Conservation (phyloP, 2,888 invertebrate genomes). For the Eupithecia abbreviata region DNA sequence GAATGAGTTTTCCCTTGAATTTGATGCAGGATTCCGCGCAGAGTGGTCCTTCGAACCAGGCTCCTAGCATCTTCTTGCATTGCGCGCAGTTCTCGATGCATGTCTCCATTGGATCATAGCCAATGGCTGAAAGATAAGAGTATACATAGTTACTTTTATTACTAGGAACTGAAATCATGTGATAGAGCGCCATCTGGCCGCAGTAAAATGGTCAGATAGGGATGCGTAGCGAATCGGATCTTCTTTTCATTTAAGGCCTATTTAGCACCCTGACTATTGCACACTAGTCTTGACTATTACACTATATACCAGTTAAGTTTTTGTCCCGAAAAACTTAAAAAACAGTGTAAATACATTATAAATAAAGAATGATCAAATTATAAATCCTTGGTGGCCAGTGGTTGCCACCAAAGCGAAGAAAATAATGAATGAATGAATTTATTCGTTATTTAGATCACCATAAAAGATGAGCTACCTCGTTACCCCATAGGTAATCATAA, state of each 20-base stretch:
- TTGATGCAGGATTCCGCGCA: constrained; percentile 94
- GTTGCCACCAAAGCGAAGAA: no score
- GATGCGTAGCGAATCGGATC: background rate
- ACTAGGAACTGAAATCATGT: background rate
- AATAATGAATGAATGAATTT: no score
- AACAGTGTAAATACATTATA: no score
- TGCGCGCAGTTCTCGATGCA: constrained; percentile 95
- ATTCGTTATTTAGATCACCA: no score
- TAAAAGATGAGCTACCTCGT: no score
- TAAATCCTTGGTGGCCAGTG: background rate
- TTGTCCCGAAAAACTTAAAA: no score
- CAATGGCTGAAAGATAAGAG: constrained; percentile 60
- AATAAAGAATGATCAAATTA: background rate
- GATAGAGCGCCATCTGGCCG: background rate
- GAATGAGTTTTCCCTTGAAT: constrained; percentile 91
- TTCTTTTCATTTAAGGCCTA: background rate
- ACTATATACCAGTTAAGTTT: background rate
- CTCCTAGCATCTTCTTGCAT: constrained; percentile 94
- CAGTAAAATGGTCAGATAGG: no score
- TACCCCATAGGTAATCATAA: no score
- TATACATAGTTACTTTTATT: background rate
- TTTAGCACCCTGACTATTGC: background rate
- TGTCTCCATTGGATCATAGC: constrained; percentile 85
- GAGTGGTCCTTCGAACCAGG: constrained; percentile 92
- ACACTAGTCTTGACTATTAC: no score